Evolutionary conservation across 2,888 invertebrate species (phyloP).

Genomic region (Apamea sordens): DNA sequence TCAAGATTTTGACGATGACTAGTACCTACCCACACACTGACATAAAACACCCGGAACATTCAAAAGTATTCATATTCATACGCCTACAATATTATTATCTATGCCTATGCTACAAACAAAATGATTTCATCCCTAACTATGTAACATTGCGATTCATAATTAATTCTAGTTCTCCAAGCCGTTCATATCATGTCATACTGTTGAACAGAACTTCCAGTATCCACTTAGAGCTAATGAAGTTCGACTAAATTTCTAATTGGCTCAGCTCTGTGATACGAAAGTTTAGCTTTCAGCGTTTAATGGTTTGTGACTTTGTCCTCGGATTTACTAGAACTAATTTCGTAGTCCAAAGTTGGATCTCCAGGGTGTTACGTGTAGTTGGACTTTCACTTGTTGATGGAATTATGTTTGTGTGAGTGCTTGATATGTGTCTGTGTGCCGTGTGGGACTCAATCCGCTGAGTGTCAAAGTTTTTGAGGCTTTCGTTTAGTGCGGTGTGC

Average conservation of each 20-base stretch:
- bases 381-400: slow-evolving; percentile 68
- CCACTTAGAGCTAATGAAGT: slow-evolving; percentile 72
- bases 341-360: slow-evolving; percentile 69
- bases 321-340: slow-evolving; percentile 77
- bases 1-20: neutral
- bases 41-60: neutral
- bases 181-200: slow-evolving; percentile 61
- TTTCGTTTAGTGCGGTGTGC: slow-evolving; percentile 13
- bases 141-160: slow-evolving; percentile 40
- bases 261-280: slow-evolving; percentile 74
- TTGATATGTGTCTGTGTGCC: slow-evolving; percentile 4
- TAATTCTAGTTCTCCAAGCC: slow-evolving; percentile 46
- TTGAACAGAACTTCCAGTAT: slow-evolving; percentile 60
- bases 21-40: neutral
- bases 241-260: slow-evolving; percentile 76
- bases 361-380: slow-evolving; percentile 66
- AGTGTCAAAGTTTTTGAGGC: slow-evolving; percentile 47
- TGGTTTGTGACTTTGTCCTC: slow-evolving; percentile 78
- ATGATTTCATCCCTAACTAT: neutral
- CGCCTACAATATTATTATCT: neutral
- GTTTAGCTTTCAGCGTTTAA: slow-evolving; percentile 77
- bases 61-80: neutral
- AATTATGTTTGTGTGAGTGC: slow-evolving; percentile 46
- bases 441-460: slow-evolving; percentile 27
- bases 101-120: slow-evolving; percentile 1